Base-by-base conservation (phyloP, 2,888 invertebrate genomes). In the Volucella zonaria region DNA sequence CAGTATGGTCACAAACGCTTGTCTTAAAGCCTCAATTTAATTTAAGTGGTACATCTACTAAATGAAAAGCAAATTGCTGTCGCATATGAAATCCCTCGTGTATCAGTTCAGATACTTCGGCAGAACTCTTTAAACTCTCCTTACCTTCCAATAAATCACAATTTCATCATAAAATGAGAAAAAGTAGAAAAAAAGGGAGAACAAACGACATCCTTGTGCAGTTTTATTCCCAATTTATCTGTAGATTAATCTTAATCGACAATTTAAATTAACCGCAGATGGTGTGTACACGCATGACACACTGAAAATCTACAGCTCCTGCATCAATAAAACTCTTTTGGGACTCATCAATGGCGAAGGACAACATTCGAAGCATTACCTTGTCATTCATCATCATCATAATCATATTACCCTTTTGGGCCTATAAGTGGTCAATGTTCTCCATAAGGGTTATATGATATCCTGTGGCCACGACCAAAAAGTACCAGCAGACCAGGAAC, bases 381-480 rank as follows among this genome's bases (percentile, higher is more conserved):
- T 82, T 79, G 58, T 74, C 82, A 78, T 82, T 82, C 74, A 82
- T 82, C 82, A 77, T 78, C 77, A 79, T 82, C 73, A 74, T 82
- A 82, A 79, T 74, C 62, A 74, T 38, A 82, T 82, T 74, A 78
- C 52, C 68, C 77, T 82, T 78, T 73, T 51, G 14, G 47, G 45
- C 14, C 31, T 43, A 54, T 31, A 15, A 71, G n/a, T 76, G 59
- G 56, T 76, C 49, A 38, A 56, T 62, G 62, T 52, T 59, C 11
- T 42, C 54, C 49, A 54, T 66, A 45, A 40, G 18, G 38, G 54
- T 15, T 18, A 75, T 64, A 23, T 64, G 51, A 66, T 47, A 58
- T 70, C 64, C 64, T 75, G 43, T 81, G 68, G 68, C 68, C 75
- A 81, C 42, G 40, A 15, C 31, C 52, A 52, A 38, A 18, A 23